Base-by-base conservation (phyloP, 2,113 vertebrate genomes). In the Bathybates hornii region DNA sequence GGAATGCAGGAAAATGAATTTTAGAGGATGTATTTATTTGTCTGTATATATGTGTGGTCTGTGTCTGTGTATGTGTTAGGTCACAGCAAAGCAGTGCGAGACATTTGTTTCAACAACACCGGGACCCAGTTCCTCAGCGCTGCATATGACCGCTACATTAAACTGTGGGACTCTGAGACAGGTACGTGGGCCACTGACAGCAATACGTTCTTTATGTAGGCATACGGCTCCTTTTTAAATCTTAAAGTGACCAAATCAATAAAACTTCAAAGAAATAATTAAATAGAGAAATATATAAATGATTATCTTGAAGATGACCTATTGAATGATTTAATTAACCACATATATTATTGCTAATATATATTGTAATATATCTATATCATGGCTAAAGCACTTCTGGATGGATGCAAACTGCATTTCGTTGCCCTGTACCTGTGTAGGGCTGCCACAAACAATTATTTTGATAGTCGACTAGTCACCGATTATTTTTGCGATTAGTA, bases 111-210 rank as follows among this genome's bases (percentile, higher is more conserved):
- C 91, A 99, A 99, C 88, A 99, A 99, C 88, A 96, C 91, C 2
- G 99, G 98, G 5, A 98, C 97, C 5, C 97, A 92, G 90, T 99
- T 99, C 92, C 97, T 99, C 80, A 99, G 98, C 9, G 99, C 99
- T 11, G 99, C 97, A 0, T 99, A 99, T 36, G 99, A 99, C 91
- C 97, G 98, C 36, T 98, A 99, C 88, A 96, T 99, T n/a, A 99
- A 99, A 89, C 97, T 99, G 54, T 99, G 98, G 99, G 99, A 99
- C 95, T 96, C 98, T 1, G 99, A 99, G 92, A 99, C 98, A 94
- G 99, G 98, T 99, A 94, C 24, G 95, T 73, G 10, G 5, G n/a
- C 19, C 45, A 19, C 80, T 34, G 48, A 34, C n/a, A 9, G 50
- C 19, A 27, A 6, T 7, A 27, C 4, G 3, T 8, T 61, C 3